Conservation (phyloP, 2,113 vertebrate genomes). For the Thunnus maccoyii region DNA sequence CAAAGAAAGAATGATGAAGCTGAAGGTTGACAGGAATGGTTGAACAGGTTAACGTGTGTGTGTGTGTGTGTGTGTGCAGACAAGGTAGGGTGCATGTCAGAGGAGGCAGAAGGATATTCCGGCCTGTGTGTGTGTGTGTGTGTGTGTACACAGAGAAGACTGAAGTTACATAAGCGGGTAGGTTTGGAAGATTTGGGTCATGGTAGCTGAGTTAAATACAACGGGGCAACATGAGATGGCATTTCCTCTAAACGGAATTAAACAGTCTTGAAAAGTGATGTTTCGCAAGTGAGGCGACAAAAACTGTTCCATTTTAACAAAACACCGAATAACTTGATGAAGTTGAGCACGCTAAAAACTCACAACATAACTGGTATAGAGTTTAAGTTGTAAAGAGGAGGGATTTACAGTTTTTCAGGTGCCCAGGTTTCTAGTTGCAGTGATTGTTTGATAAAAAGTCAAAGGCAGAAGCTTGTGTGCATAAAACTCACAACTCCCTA, state of each 20-base stretch:
- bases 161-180: conserved; percentile 63
- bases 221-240: conserved; percentile 50
- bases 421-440: neutral
- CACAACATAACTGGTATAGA: neutral
- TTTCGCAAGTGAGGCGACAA: conserved; percentile 14
- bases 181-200: conserved; percentile 73
- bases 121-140: conserved; percentile 18
- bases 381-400: neutral
- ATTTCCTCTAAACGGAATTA: conserved; percentile 44
- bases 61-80: conserved; percentile 7
- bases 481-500: neutral
- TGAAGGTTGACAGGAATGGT: conserved; percentile 6
- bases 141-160: conserved; percentile 59
- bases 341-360: conserved; percentile 1
- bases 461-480: no score
- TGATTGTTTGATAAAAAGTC: no score
- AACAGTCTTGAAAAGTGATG: conserved; percentile 38
- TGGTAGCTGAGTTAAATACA: conserved; percentile 57
- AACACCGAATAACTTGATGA: neutral
- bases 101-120: conserved; percentile 28
- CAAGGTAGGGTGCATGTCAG: conserved; percentile 20
- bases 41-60: conserved; percentile 15
- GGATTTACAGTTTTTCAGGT: neutral
- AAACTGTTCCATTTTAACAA: neutral
- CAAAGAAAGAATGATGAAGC: conserved; percentile 8